Evolutionary conservation across 1,140 invertebrate genomes (phyloP), one percentile per base, ranked within the genome.

Genomic region (Trachymyrmex cornetzi): DNA sequence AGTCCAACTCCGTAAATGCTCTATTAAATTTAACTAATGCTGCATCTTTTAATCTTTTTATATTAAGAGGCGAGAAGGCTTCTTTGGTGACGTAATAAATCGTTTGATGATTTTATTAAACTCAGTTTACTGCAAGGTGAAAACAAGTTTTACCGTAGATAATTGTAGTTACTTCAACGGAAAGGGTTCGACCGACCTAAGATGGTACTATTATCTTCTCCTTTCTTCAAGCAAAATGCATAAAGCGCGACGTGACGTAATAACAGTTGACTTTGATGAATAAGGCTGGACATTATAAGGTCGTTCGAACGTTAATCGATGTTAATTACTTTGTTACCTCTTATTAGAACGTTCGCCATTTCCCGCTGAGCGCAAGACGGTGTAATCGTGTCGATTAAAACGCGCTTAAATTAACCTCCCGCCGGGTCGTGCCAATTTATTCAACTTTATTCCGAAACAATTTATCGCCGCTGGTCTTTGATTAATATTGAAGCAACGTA

Each of bases 311-410:
- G 82, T 79, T 85, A 85, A 85, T 85, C 74, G 61, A 79, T 22
- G 74, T 79, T 85, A 79, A 79, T 85, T 85, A 79, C 59, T 79
- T 79, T 77, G 75, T 85, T 85, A 66, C 22, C 50, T 79, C 74
- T 67, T 66, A 85, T 85, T 77, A 85, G 34, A 79, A 48, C 72
- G 27, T 1, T 82, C 34, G 82, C 22, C n/a, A 12, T 64, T 64
- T 79, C 82, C 82, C 24, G 82, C 82, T 85, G 82, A 38, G 82
- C n/a, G 50, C 44, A 59, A 85, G 74, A 44, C 61, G 50, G n/a
- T 66, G 74, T 61, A 61, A 85, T 66, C 82, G 22, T 55, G 72
- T 79, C 59, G 82, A 79, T 85, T 85, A 85, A 84, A 79, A 79
- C 59, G 27, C 44, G 74, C 30, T 85, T 79, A 77, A 55, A 85